Evolutionary conservation across 2,797 vertebrate genomes (phyloP), one percentile per base, ranked within the genome.

Genomic region (Neoniphon sammara): DNA sequence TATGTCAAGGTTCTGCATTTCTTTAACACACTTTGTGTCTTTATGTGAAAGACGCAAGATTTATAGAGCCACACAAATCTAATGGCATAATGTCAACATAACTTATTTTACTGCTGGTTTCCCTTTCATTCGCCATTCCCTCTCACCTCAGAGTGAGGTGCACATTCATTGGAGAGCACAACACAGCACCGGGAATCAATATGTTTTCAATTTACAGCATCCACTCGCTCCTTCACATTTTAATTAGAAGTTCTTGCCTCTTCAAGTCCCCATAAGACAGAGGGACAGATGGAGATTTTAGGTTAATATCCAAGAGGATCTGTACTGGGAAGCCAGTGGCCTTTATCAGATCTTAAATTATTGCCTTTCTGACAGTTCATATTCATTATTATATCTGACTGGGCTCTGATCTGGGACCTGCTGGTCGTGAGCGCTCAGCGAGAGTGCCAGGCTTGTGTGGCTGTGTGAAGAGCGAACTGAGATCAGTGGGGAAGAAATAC

Each of bases 181-280:
- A 25, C n/a, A 47, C 68, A 81, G 78, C 67, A 75, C 74, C 72
- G 73, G 69, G 72, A 87, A 90, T 89, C 88, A 77, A 90, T 89
- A 88, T 85, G 87, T 86, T 89, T 88, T 89, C 79, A 87, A 86
- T 90, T 87, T 90, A 87, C 90, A 88, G 88, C 87, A 90, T 83
- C 57, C 79, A 70, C 77, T 78, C 66, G 61, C 85, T 87, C 81
- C 76, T 72, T 66, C 69, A 87, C 89, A 89, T 89, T 80, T 74
- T 91, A 90, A 91, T 89, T 78, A 86, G 80, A 77, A 59, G 36
- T 47, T 60, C 59, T 76, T 57, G 58, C 66, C 71, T 70, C 57
- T 66, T 69, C 69, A 60, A 70, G 56, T 75, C 73, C 54, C 59
- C 21, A 63, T n/a, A 21, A 66, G 39, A 21, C 31, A 50, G 49